Conservation (phyloP, 2,888 invertebrate genomes). For the Sarcophaga subvicina region DNA sequence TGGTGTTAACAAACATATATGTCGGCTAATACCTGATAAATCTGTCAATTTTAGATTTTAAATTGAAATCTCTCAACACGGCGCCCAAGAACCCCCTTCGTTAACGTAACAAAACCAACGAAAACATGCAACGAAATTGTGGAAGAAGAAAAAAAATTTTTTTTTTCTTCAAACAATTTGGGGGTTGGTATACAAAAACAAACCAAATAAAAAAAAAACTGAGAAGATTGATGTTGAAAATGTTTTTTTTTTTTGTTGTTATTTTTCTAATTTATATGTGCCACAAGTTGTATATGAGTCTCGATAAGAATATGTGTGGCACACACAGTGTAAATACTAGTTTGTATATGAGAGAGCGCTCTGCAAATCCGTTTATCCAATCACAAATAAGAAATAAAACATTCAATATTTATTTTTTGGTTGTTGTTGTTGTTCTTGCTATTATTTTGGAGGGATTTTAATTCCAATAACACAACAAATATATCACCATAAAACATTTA, state of each 20-base stretch:
- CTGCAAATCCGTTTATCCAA: conserved; percentile 58
- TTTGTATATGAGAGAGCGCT: neutral
- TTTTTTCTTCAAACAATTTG: neutral
- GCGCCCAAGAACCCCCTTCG: conserved; percentile 65
- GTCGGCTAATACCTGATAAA: conserved; percentile 80
- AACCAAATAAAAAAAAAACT: conserved; percentile 49
- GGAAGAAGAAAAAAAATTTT: too few species aligned
- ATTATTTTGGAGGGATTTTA: neutral
- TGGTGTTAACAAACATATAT: conserved; percentile 71
- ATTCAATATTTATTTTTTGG: conserved; percentile 7
- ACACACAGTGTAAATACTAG: conserved; percentile 12
- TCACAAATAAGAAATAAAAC: conserved; percentile 48
- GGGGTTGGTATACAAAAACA: conserved; percentile 28
- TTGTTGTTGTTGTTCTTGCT: neutral
- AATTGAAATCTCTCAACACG: conserved; percentile 77
- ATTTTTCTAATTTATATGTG: too few species aligned
- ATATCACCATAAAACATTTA: conserved; percentile 64
- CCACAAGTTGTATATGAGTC: too few species aligned
- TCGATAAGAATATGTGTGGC: neutral
- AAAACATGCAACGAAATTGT: neutral
- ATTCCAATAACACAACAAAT: conserved; percentile 32
- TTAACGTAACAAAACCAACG: neutral
- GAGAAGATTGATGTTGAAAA: conserved; percentile 47
- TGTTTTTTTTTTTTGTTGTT: neutral
- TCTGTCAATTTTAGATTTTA: conserved; percentile 77